These are phyloP conservation scores for Eubucco bourcierii DNA, from an alignment of 2,113 vertebrate species.

Conservation along the genomic window DNA sequence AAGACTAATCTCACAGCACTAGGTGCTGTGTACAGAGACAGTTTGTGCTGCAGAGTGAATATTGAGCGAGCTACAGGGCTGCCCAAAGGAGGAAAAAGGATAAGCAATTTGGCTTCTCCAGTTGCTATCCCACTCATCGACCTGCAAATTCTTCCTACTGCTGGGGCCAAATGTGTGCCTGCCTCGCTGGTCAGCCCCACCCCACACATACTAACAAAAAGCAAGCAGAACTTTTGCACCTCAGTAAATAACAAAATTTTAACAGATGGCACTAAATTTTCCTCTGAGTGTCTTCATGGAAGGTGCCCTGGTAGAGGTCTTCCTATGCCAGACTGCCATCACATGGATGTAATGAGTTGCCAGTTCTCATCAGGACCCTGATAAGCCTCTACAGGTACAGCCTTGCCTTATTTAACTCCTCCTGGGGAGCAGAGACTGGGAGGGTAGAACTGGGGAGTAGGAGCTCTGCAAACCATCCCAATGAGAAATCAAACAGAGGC, in stretches of 20 bases:
- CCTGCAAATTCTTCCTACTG: not conserved
- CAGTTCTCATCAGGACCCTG: not conserved
- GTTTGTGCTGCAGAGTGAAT: not conserved
- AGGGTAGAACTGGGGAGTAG: not conserved
- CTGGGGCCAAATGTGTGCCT: not conserved
- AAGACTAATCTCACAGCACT: not conserved
- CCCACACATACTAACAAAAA: fast-evolving
- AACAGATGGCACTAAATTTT: not conserved
- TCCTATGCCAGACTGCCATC: not conserved
- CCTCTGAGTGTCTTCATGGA: not conserved
- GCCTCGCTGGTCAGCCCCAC: not conserved
- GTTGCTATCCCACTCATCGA: not conserved
- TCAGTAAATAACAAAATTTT: not conserved
- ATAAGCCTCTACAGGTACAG: not conserved
- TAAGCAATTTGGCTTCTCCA: not conserved
- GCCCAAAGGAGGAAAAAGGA: conserved; percentile 15
- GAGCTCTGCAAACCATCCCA: not conserved
- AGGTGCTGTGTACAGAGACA: not conserved
- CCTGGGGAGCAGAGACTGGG: fast-evolving
- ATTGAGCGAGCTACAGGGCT: not conserved
- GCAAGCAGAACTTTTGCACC: not conserved
- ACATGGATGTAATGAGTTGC: not conserved
- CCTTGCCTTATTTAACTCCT: not conserved
- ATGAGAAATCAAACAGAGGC: not conserved
- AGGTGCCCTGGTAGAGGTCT: fast-evolving